Evolutionary conservation across 2,113 vertebrate species (phyloP).

Genomic region (Gallinago jamesoni): DNA sequence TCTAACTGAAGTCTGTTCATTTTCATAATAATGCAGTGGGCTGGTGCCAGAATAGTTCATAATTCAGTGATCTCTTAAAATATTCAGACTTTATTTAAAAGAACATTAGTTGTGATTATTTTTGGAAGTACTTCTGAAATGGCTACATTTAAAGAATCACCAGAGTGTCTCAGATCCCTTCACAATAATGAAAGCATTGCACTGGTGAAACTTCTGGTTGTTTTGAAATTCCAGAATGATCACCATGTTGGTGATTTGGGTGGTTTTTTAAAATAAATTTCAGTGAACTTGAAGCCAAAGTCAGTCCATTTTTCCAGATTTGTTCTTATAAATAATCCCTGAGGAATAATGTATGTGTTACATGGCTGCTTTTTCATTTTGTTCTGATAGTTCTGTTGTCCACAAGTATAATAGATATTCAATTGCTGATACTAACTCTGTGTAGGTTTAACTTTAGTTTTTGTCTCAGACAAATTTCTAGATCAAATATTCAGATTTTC

Average conservation of each 20-base stretch:
- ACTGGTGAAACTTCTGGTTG: neutral
- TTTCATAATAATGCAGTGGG: neutral
- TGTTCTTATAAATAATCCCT: neutral
- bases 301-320: neutral
- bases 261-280: neutral
- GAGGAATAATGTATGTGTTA: neutral
- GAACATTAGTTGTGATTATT: neutral
- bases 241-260: neutral
- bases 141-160: neutral
- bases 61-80: constrained; percentile 2
- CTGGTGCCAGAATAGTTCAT: neutral
- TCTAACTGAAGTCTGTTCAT: neutral
- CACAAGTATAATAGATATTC: neutral
- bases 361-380: neutral
- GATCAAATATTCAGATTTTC: neutral
- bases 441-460: neutral
- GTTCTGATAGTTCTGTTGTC: neutral
- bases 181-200: neutral
- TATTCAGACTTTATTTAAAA: neutral
- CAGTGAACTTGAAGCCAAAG: neutral
- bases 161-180: neutral
- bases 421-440: neutral
- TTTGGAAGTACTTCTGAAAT: neutral
- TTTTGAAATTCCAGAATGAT: neutral
- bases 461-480: neutral